Evolutionary conservation across 2,888 invertebrate genomes (phyloP), one percentile per base, ranked within the genome.

Genomic region (Carterocephalus palaemon): DNA sequence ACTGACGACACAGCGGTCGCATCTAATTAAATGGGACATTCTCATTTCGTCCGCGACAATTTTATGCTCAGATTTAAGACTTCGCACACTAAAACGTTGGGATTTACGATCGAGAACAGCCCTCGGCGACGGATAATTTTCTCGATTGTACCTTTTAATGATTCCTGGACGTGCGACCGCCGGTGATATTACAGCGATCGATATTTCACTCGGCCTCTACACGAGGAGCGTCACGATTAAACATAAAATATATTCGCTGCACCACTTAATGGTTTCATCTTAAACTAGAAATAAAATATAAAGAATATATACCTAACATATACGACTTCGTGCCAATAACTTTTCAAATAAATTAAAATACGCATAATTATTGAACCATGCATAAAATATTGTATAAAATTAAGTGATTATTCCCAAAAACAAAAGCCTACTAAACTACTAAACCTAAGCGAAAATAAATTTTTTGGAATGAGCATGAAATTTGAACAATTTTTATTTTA

Each of bases 1-100:
- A 62, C 64, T 56, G 59, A 68, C 61, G 61, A 57, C 60, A 57
- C 62, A 60, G 67, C 62, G 70, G 70, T 69, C 71, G 64, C 65
- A 72, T 72, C 74, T 81, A 83, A 83, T 83, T 79, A 83, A 79
- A 76, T 68, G 62, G 64, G 72, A 74, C 67, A 61, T 67, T 74
- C 75, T 70, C 72, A 75, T 79, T 76, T 75, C 64, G 70, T 59
- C 57, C 59, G 70, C 67, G 71, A 79, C 73, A 75, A 76, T 75
- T 82, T 81, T 75, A 82, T 75, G 78, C 59, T 60, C 60, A 67
- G 66, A 68, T 74, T 78, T 75, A 74, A 79, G 67, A 69, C 67
- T 65, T 57, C 56, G 58, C 57, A 67, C 64, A 69, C 72, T 81
- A 78, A 80, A 81, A 71, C 67, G 67, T 59, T 53, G 57, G 57